Evolutionary conservation across 1,140 invertebrate species (phyloP).

Genomic region (Nasonia longicornis): DNA sequence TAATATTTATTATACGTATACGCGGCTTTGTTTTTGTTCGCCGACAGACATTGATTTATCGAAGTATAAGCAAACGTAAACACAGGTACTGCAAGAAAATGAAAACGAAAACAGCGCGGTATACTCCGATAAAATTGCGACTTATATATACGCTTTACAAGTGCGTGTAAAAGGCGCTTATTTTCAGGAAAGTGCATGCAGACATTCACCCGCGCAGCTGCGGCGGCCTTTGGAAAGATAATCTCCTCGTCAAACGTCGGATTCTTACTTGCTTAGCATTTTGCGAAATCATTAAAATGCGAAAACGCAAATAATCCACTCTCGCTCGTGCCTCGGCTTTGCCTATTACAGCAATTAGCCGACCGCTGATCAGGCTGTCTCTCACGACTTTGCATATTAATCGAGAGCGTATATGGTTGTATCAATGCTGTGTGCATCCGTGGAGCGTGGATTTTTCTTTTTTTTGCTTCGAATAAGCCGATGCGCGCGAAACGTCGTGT

Average conservation of each 20-base stretch:
- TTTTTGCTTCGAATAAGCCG: not conserved
- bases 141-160: not conserved
- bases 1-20: conserved; percentile 14
- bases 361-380: not conserved
- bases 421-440: not conserved
- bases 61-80: not conserved
- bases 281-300: not conserved
- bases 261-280: not conserved
- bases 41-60: not conserved
- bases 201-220: not conserved
- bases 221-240: not conserved
- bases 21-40: not conserved
- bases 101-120: not conserved
- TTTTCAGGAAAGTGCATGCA: not conserved
- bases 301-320: not conserved
- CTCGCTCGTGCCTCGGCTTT: not conserved
- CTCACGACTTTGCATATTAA: not conserved
- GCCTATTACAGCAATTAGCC: conserved; percentile 18
- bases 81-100: not conserved
- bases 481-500: too few relatives aligned
- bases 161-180: not conserved
- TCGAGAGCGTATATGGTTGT: not conserved
- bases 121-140: not conserved
- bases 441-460: too few relatives aligned
- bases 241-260: not conserved